Evolutionary conservation across 2,888 invertebrate genomes (phyloP), one percentile per base, ranked within the genome.

Genomic region (Rhogogaster chlorosoma): DNA sequence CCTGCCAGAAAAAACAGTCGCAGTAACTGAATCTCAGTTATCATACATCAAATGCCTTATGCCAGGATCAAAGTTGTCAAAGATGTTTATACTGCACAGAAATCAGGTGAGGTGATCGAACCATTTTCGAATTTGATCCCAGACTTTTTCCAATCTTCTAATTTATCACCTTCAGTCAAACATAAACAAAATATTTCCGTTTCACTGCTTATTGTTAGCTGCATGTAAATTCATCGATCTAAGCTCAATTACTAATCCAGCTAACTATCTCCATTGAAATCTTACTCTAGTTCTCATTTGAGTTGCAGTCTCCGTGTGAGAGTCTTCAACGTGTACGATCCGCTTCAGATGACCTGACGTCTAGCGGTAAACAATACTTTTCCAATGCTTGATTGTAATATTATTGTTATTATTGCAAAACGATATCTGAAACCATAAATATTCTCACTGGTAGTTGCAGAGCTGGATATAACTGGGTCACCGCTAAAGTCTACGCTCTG

Each of bases 401-500:
- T 38, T 12, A 10, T 42, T 42, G 10, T 9, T 22, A 22, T 22
- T 15, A 10, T 42, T 38, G 7, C 61, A 10, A 3, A 22, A 18
- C 2, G 12, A 38, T 26, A 12, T 38, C 18, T 57, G 75, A 82
- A n/a, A n/a, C n/a, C n/a, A 86, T 57, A 38, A 85, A 36, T 85
- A 85, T 64, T 64, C 85, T 22, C 10, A 12, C 71, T 73, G 10
- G n/a, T 5, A 26, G 22, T 64, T 83, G 10, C 73, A 88, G 88
- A 84, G 42, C 84, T 87, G 12, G 90, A 91, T 42, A 67, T 90
- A 9, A 91, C 90, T 29, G 91, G 91, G 22, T 90, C 90, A 18
- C 91, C 91, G 32, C 80, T 91, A 78, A 73, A 87, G 26, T 90
- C 89, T 83, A 89, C 91, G 0, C 91, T 91, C 45, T 86, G 77